Evolutionary conservation across 2,113 vertebrate genomes (phyloP).

Genomic region (Rhinopomastus cyanomelas): DNA sequence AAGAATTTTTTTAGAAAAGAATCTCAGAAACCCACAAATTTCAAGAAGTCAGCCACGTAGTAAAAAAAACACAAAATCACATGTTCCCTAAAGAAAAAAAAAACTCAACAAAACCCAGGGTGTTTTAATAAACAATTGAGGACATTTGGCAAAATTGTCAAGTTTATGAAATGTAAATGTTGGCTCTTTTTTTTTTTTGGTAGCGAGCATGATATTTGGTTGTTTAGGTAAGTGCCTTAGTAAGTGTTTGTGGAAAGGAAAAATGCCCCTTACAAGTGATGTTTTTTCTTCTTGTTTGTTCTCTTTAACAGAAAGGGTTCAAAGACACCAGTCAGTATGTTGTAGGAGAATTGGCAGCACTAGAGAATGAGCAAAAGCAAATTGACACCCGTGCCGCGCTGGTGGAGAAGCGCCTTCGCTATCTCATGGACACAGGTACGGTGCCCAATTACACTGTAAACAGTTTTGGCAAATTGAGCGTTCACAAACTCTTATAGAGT

Average conservation of each 20-base stretch:
- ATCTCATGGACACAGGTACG: constrained; percentile 99
- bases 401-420: constrained; percentile 99
- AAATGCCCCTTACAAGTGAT: constrained; percentile 85
- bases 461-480: constrained; percentile 99
- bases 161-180: constrained; percentile 55
- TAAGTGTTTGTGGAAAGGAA: constrained; percentile 81
- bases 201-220: constrained; percentile 72
- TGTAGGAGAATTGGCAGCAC: constrained; percentile 99
- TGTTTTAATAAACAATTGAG: constrained; percentile 54
- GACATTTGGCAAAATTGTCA: constrained; percentile 63
- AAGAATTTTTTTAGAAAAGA: too few species aligned
- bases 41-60: constrained; percentile 19
- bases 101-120: neutral
- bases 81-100: neutral
- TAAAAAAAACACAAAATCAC: constrained; percentile 30
- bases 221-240: constrained; percentile 83
- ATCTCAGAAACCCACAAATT: neutral
- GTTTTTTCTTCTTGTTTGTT: constrained; percentile 84
- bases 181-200: constrained; percentile 56
- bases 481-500: constrained; percentile 95
- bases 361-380: constrained; percentile 99
- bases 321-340: constrained; percentile 99
- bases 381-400: constrained; percentile 99
- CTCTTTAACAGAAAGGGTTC: constrained; percentile 97
- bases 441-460: constrained; percentile 99